phyloP scores from a whole-genome alignment of 2,113 vertebrate genomes.

The Corythornis vintsioides region DNA sequence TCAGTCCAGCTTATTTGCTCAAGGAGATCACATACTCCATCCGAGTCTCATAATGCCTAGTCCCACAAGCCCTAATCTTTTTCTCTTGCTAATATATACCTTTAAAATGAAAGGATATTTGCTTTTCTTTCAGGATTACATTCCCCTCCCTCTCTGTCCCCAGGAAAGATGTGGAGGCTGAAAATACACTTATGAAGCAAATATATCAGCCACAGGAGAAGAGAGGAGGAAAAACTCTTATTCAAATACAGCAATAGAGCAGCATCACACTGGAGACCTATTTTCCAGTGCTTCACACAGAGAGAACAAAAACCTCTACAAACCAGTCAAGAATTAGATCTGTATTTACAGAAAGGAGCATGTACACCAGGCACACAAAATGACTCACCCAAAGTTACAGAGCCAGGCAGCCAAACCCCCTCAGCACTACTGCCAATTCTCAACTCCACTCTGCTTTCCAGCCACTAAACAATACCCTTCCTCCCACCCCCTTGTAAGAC shows the following conservation, averaged over 20 bases:
- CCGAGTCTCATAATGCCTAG: neutral
- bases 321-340: neutral
- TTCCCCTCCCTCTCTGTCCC: neutral
- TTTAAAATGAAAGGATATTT: constrained; percentile 44
- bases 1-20: neutral
- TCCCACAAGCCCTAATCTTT: constrained; percentile 10
- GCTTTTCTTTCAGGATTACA: constrained; percentile 32
- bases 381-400: neutral
- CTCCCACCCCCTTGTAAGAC: constrained; percentile 41
- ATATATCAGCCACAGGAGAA: neutral
- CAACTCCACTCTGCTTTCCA: neutral
- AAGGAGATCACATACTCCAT: neutral
- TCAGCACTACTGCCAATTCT: constrained; percentile 33
- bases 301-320: constrained; percentile 11
- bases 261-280: neutral
- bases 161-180: constrained; percentile 6
- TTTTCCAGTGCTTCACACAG: neutral
- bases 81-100: neutral
- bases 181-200: neutral
- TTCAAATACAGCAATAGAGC: neutral
- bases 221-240: neutral
- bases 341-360: constrained; percentile 13
- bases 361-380: neutral
- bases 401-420: constrained; percentile 15
- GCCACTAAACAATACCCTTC: constrained; percentile 34